Percentiles rank a stretch among this genome's conserved stretches.
These are phyloP conservation scores for Phalacrocorax pelagicus DNA, from an alignment of 2,113 vertebrate genomes.

Conservation along the genomic window DNA sequence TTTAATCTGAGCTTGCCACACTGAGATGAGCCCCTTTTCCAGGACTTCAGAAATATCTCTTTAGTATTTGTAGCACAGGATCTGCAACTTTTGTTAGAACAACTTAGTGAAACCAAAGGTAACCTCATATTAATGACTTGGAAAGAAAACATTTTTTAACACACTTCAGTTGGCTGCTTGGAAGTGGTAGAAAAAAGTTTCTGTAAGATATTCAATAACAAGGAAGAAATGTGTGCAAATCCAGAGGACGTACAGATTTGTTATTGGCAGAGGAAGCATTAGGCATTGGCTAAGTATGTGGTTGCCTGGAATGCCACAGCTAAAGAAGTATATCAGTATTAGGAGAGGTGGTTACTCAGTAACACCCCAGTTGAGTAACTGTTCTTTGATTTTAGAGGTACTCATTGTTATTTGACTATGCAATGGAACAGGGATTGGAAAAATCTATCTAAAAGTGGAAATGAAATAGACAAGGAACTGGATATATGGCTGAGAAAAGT, in stretches of 20 bases:
- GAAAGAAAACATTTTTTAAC: background rate
- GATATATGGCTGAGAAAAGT: background rate
- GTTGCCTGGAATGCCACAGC: background rate
- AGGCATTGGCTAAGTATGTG: background rate
- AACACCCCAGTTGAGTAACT: background rate
- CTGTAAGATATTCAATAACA: background rate
- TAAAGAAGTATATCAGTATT: background rate
- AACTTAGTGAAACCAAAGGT: background rate
- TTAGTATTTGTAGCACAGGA: background rate
- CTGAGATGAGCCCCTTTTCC: background rate
- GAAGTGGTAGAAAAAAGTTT: background rate
- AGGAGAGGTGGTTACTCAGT: background rate
- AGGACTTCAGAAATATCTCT: background rate
- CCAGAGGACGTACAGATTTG: background rate
- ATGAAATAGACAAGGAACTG: background rate
- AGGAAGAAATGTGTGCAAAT: background rate
- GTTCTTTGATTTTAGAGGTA: background rate
- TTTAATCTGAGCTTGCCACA: background rate
- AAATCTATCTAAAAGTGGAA: background rate
- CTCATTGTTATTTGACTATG: background rate
- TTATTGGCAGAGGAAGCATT: background rate
- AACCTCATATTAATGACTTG: background rate
- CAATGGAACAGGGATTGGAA: background rate
- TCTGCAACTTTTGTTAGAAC: background rate
- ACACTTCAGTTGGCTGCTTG: background rate